These are phyloP conservation scores for Diglossa cyanea DNA, from an alignment of 2,797 vertebrate species.

Conservation along the genomic window DNA sequence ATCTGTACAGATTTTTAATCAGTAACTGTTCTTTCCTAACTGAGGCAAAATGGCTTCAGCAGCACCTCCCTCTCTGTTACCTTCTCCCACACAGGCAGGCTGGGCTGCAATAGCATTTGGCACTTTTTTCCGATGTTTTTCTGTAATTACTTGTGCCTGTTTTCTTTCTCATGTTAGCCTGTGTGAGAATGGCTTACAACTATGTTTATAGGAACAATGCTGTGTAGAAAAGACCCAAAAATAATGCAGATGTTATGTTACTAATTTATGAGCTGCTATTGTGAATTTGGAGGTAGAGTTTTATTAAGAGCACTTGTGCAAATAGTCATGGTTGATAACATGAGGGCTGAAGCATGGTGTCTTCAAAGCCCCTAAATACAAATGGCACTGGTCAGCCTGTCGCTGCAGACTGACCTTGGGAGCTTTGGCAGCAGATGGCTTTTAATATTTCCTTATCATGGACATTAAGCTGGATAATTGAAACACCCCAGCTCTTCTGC, in stretches of 20 bases:
- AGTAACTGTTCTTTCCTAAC: constrained; percentile 10
- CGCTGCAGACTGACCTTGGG: neutral
- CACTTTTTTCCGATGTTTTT: neutral
- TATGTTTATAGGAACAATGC: neutral
- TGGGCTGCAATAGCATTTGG: neutral
- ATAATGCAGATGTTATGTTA: neutral
- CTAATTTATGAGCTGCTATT: constrained; percentile 33
- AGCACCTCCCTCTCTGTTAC: neutral
- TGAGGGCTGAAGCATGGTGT: neutral
- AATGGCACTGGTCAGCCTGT: neutral
- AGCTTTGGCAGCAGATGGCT: neutral
- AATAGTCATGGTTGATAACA: neutral
- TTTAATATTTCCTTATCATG: neutral
- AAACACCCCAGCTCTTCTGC: neutral
- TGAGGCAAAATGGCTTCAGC: neutral
- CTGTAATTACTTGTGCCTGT: neutral
- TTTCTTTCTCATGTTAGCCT: constrained; percentile 8
- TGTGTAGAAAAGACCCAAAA: neutral
- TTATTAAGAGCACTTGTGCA: constrained; percentile 37
- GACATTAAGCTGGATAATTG: neutral
- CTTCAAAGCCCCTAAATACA: neutral
- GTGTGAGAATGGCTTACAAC: neutral
- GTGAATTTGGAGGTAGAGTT: neutral
- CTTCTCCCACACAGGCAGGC: neutral
- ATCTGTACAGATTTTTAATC: neutral